phyloP scores from a whole-genome alignment of 2,888 invertebrate genomes.

The Hoplodrina blanda region DNA sequence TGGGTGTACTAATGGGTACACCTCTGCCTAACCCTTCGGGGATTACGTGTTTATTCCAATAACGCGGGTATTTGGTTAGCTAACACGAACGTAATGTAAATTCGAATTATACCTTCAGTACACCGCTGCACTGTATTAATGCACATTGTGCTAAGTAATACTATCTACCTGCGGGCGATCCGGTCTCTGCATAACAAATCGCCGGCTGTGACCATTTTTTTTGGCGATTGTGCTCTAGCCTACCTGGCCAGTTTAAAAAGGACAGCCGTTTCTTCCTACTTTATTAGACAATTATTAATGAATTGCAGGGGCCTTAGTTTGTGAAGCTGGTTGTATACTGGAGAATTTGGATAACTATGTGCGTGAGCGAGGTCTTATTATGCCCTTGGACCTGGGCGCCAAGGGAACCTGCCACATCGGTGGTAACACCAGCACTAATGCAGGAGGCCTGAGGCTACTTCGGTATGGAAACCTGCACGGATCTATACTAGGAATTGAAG shows the following conservation, averaged over 20 bases:
- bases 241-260: background rate
- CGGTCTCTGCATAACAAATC: constrained; percentile 10
- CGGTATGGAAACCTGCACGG: constrained; percentile 99
- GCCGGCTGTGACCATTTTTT: constrained; percentile 3
- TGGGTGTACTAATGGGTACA: no score
- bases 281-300: constrained; percentile 7
- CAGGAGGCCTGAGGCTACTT: constrained; percentile 98
- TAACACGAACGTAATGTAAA: constrained; percentile 6
- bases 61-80: constrained; percentile 1
- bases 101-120: background rate
- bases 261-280: background rate
- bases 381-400: constrained; percentile 99
- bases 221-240: background rate
- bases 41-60: no score
- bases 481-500: constrained; percentile 97
- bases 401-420: constrained; percentile 99
- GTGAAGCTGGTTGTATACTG: constrained; percentile 98
- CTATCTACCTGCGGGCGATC: background rate
- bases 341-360: constrained; percentile 95
- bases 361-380: constrained; percentile 94
- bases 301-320: constrained; percentile 93
- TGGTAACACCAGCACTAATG: constrained; percentile 98
- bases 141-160: constrained; percentile 1
- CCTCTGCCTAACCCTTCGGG: no score
- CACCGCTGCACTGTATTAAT: constrained; percentile 5